Conservation (phyloP, 2,888 invertebrate genomes). For the Euplexia lucipara region DNA sequence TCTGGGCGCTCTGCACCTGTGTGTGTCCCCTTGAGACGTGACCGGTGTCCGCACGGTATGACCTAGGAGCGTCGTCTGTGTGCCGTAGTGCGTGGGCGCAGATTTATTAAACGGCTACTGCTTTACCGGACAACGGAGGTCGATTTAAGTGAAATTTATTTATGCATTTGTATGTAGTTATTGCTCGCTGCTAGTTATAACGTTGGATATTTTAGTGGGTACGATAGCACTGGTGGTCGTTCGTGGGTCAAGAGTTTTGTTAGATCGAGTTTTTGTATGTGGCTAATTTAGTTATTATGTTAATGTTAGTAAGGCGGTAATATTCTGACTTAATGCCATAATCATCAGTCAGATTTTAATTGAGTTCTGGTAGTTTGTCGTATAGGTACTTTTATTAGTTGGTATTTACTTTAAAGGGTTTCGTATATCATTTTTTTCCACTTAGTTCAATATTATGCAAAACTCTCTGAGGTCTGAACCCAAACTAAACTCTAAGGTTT, state of each 20-base stretch:
- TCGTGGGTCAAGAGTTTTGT: constrained; percentile 12
- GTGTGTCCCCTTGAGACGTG: constrained; percentile 61
- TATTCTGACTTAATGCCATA: background rate
- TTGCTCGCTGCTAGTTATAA: constrained; percentile 57
- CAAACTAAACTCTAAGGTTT: too few relatives aligned
- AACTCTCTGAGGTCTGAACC: too few relatives aligned
- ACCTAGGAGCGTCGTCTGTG: constrained; percentile 62
- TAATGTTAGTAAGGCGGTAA: background rate
- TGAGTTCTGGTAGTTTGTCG: background rate
- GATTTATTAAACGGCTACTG: constrained; percentile 85
- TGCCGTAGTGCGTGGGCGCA: constrained; percentile 76
- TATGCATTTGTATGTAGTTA: constrained; percentile 74
- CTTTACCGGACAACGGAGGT: constrained; percentile 70
- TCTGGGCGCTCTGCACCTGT: constrained; percentile 56
- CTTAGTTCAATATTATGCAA: too few relatives aligned
- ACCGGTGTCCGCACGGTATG: constrained; percentile 60
- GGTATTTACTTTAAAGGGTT: too few relatives aligned
- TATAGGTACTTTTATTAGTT: too few relatives aligned
- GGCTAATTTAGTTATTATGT: background rate
- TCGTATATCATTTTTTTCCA: too few relatives aligned
- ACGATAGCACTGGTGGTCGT: constrained; percentile 18
- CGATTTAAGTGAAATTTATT: constrained; percentile 77
- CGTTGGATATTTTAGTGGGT: constrained; percentile 30
- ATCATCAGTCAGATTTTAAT: background rate
- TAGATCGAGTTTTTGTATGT: background rate